Evolutionary conservation across 2,797 vertebrate genomes (phyloP), one percentile per base, ranked within the genome.

Genomic region (Danio jaintianensis): DNA sequence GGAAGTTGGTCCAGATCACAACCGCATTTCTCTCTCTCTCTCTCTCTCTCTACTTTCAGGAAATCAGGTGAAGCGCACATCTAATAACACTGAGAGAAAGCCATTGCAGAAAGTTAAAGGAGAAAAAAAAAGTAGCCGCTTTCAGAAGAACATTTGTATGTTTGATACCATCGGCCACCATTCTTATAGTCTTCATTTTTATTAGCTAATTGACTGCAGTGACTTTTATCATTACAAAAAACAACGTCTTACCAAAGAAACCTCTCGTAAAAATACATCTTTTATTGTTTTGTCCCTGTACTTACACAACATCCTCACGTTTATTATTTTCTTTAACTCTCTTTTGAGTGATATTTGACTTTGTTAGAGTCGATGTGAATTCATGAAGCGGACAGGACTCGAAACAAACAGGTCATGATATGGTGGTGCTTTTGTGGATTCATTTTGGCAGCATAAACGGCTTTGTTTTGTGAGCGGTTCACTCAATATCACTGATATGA

Each of bases 381-480:
- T 55, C 9, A 29, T 36, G 16, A 52, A n/a, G 8, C 15, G 45
- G 6, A 58, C 9, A 15, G 53, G 36, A 59, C 36, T 75, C 36
- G 12, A 72, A 59, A 3, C 12, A 38, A 47, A 22, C 48, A 20
- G 58, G 13, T 50, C 43, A 16, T 36, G 18, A 75, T 72, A 67
- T 20, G 74, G 4, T 0, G 22, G n/a, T 56, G 7, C 42, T 56
- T 70, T 64, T 56, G 48, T 76, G 70, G 80, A 71, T 79, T 45
- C 45, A 82, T 84, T 86, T 86, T 86, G 83, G 78, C 83, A 84
- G 83, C 69, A 79, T 84, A 86, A 82, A 86, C 58, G 69, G 67
- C 42, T 75, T n/a, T n/a, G 20, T 45, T 80, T 55, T 2, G 15
- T 43, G 43, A 42, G 16, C n/a, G 0, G 29, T 43, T 52, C 58